Evolutionary conservation across 2,113 vertebrate species (phyloP).

Genomic region (Leptobrachium leishanense): DNA sequence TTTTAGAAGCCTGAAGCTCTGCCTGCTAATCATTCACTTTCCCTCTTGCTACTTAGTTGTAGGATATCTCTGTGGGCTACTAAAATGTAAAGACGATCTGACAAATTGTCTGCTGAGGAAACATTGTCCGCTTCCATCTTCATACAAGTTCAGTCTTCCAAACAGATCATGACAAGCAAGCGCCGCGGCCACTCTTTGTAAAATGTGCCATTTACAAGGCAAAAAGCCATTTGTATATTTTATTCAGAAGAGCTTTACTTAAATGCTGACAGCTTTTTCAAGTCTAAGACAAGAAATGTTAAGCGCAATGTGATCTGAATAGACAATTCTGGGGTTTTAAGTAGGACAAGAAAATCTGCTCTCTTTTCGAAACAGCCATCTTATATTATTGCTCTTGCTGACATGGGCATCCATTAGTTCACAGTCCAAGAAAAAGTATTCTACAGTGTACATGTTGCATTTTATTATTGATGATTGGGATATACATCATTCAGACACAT

Average conservation of each 20-base stretch:
- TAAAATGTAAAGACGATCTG: constrained; percentile 60
- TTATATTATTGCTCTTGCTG: not conserved
- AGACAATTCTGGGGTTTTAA: constrained; percentile 28
- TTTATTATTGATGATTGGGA: too few relatives aligned
- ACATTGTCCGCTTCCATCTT: constrained; percentile 52
- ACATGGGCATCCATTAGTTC: not conserved
- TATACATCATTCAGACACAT: too few relatives aligned
- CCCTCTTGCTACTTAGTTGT: constrained; percentile 59
- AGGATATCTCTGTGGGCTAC: constrained; percentile 62
- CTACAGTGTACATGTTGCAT: too few relatives aligned
- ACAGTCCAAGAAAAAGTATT: not conserved
- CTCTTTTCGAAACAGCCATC: not conserved
- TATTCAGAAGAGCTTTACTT: constrained; percentile 41
- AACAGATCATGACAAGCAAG: constrained; percentile 35
- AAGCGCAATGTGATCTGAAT: constrained; percentile 30
- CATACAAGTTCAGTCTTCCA: constrained; percentile 44
- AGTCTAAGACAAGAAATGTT: constrained; percentile 38
- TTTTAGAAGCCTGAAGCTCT: constrained; percentile 61
- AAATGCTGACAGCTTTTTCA: constrained; percentile 46
- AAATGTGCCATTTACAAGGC: constrained; percentile 43
- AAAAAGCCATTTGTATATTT: constrained; percentile 45
- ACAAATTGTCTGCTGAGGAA: constrained; percentile 60
- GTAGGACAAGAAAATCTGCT: constrained; percentile 5
- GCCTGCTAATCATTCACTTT: constrained; percentile 63
- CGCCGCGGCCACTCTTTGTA: constrained; percentile 33